Base-by-base conservation (phyloP, 2,797 vertebrate genomes). In the Pelodytes ibericus region DNA sequence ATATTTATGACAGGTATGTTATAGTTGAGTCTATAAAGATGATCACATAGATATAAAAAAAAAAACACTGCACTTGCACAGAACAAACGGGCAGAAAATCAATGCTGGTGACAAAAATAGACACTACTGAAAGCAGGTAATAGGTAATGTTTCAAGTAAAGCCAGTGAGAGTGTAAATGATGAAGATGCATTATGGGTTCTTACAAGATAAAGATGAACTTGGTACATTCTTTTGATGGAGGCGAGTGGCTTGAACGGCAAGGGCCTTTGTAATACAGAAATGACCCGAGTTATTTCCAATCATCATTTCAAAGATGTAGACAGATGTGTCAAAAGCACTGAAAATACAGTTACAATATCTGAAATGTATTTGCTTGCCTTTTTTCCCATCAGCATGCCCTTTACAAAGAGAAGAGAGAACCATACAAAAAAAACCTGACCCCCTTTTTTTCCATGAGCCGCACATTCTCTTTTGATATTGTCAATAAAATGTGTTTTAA, bases 401-500 rank as follows among this genome's bases (percentile, higher is more conserved):
- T n/a, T 39, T 18, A 62, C 60, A 62, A 9, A 39, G 9, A 7
- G 61, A n/a, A n/a, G 24, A 41, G 1, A 11, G 31, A 24, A 25
- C 7, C 20, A 63, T 41, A 18, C 27, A 13, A 41, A 18, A n/a
- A 20, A 24, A 58, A 24, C 15, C 6, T 62, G 60, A 44, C n/a
- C 58, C 8, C 51, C 29, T 41, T 70, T n/a, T n/a, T 62, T 62
- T 33, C 22, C 4, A 56, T 62, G 29, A 44, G 26, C 6, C 8
- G 49, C 58, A 63, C 58, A 49, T 70, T 76, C 18, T 22, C 27
- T 27, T n/a, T n/a, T 16, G 27, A 25, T 15, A 33, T 39, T 68
- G 26, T 68, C 30, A 67, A 75, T 66, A 75, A 68, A 75, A 60
- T 61, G 56, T 75, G 61, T 53, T 69, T 70, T 69, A 20, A 69